Base-by-base conservation (phyloP, 2,888 invertebrate species). In the Odontomyia ornata region DNA sequence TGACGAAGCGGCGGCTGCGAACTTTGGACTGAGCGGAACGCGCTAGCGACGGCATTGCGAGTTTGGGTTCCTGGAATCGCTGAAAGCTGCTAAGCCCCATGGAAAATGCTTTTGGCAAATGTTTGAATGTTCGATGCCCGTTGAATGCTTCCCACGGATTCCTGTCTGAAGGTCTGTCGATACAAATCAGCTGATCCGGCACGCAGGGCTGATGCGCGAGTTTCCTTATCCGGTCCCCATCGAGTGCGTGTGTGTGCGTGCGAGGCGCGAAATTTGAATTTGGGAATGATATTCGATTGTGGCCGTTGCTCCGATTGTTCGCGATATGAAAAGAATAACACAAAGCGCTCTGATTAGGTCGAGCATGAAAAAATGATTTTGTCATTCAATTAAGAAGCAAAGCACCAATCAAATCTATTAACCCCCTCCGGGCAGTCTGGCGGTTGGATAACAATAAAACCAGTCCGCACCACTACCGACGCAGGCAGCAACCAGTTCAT, bases 261-360 rank as follows among this genome's bases (percentile, higher is more conserved):
- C 69, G 47, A 65, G 65, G 36, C 65, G 65, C 69, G 69, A 69
- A 47, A 69, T 46, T 47, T 13, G 47, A 69, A 69, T 69, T 69
- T 47, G 18, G n/a, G n/a, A 65, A 65, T 36, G 65, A 36, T 36
- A 18, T 11, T 15, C 21, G 21, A 2, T 36, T n/a, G 36, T 18
- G 18, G 3, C 36, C 18, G 36, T 11, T 4, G 21, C 36, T 30
- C 18, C 36, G n/a, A 28, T 65, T 30, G 65, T 36, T 15, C 30
- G 28, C 23, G 15, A 4, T 4, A 52, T 52, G 52, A 52, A 4
- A 52, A 52, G 15, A 4, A 18, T 52, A 3, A 15, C 15, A 52
- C 15, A 13, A n/a, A 52, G 3, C 52, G 52, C 52, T 52, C n/a
- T 18, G 4, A 4, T 18, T 52, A 13, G 18, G 18, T 52, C 52